Evolutionary conservation across 2,113 vertebrate species (phyloP).

Genomic region (Colistium nudipinnis): DNA sequence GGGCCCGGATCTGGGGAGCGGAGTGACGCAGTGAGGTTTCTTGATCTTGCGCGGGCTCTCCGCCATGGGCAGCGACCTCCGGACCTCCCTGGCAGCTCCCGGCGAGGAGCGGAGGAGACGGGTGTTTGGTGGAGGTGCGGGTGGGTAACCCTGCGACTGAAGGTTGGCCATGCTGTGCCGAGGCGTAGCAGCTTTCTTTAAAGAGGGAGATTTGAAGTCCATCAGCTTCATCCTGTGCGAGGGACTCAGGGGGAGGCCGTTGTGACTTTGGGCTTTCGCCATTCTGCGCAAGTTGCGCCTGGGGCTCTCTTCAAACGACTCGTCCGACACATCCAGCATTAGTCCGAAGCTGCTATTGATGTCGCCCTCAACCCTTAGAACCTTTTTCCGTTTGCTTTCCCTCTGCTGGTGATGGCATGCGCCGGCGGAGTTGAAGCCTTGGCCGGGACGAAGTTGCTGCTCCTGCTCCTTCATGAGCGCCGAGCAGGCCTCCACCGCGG

Average conservation of each 20-base stretch:
- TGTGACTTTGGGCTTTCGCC: constrained; percentile 35
- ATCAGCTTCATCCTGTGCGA: constrained; percentile 83
- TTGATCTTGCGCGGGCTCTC: constrained; percentile 64
- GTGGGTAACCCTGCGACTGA: constrained; percentile 61
- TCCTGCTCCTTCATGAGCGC: constrained; percentile 80
- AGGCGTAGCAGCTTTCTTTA: constrained; percentile 68
- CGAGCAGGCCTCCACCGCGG: constrained; percentile 82
- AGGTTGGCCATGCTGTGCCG: constrained; percentile 42
- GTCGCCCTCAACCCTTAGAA: constrained; percentile 3
- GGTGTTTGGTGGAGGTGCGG: constrained; percentile 63
- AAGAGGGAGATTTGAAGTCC: constrained; percentile 85
- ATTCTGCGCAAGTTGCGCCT: constrained; percentile 52
- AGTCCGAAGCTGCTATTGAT: constrained; percentile 33
- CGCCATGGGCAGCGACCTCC: constrained; percentile 65
- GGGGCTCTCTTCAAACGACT: constrained; percentile 51
- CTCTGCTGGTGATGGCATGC: constrained; percentile 39
- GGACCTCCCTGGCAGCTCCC: constrained; percentile 75
- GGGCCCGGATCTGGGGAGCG: constrained; percentile 49
- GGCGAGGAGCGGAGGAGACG: constrained; percentile 79
- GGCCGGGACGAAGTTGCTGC: constrained; percentile 36
- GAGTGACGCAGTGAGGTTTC: constrained; percentile 32
- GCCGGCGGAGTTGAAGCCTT: constrained; percentile 31
- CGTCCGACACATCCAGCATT: constrained; percentile 41
- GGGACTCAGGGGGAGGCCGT: constrained; percentile 76
- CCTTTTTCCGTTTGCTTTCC: constrained; percentile 51